phyloP scores from a whole-genome alignment of 35 echinoderm and acorn worm species.

The Ophiothrix spiculata region DNA sequence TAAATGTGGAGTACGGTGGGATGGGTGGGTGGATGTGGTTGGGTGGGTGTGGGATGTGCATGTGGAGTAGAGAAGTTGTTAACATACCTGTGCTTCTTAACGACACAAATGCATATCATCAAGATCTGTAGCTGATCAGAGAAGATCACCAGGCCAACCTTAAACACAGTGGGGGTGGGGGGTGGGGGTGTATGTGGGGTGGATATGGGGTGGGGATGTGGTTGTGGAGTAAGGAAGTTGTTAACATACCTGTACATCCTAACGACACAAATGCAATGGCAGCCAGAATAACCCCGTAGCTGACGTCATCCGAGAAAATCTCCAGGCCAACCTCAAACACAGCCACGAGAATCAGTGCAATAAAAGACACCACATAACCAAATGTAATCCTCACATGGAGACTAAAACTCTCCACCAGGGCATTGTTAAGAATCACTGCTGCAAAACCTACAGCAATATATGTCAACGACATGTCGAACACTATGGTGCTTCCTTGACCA shows the following conservation, averaged over 20 bases:
- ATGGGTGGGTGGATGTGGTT: no score
- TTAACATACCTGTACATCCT: slow-evolving; percentile 62
- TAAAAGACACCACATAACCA: slow-evolving; percentile 58
- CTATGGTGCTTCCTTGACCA: slow-evolving; percentile 56
- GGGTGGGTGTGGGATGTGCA: no score
- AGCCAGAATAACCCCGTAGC: slow-evolving; percentile 55
- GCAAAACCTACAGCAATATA: slow-evolving; percentile 67
- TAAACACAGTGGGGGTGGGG: no score
- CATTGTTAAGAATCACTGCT: slow-evolving; percentile 62
- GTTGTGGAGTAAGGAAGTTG: no score
- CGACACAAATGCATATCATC: no score
- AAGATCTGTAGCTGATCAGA: no score
- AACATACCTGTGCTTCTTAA: no score
- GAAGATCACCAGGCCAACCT: no score
- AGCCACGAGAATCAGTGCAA: slow-evolving; percentile 45
- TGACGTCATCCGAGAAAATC: slow-evolving; percentile 25
- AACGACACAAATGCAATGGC: slow-evolving; percentile 64
- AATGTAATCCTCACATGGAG: slow-evolving; percentile 50
- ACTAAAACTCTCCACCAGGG: slow-evolving; percentile 54
- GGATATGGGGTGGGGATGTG: no score
- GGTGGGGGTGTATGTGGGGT: no score
- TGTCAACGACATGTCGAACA: slow-evolving; percentile 73
- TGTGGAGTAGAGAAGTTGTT: no score
- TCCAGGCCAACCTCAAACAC: slow-evolving; percentile 64
- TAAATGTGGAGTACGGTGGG: no score